Conservation (phyloP, 2,113 vertebrate species). For the Pica pica region DNA sequence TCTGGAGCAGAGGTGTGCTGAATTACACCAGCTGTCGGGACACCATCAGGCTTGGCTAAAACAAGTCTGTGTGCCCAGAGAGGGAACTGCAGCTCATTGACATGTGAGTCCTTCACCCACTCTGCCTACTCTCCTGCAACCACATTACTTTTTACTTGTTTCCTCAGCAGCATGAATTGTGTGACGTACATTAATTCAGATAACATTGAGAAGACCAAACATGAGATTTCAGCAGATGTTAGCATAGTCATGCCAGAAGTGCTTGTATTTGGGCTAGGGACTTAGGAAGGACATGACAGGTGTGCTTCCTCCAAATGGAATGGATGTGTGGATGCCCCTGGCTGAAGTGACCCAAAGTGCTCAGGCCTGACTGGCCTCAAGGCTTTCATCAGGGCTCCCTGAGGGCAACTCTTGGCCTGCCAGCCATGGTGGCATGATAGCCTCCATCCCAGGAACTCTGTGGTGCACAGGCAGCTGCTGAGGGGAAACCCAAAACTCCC, state of each 20-base stretch:
- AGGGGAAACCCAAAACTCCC: not conserved
- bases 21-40: not conserved
- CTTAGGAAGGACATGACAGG: accelerated
- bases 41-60: not conserved
- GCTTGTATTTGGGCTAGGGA: not conserved
- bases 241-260: accelerated
- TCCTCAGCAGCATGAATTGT: not conserved
- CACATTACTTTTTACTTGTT: not conserved
- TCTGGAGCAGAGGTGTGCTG: not conserved
- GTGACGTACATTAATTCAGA: accelerated
- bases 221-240: not conserved
- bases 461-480: accelerated
- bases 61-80: not conserved
- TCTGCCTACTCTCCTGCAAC: too few species aligned
- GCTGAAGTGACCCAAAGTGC: not conserved
- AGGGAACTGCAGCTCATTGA: not conserved
- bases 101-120: not conserved
- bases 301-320: not conserved
- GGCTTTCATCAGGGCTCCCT: not conserved
- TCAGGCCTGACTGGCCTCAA: not conserved
- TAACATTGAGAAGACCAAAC: not conserved
- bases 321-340: not conserved
- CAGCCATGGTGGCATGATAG: not conserved
- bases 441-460: not conserved
- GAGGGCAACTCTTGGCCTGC: not conserved